Percentiles rank a stretch among this genome's conserved stretches.
Evolutionary conservation across 2,113 vertebrate genomes (phyloP).

Genomic region (Salvelinus namaycush): DNA sequence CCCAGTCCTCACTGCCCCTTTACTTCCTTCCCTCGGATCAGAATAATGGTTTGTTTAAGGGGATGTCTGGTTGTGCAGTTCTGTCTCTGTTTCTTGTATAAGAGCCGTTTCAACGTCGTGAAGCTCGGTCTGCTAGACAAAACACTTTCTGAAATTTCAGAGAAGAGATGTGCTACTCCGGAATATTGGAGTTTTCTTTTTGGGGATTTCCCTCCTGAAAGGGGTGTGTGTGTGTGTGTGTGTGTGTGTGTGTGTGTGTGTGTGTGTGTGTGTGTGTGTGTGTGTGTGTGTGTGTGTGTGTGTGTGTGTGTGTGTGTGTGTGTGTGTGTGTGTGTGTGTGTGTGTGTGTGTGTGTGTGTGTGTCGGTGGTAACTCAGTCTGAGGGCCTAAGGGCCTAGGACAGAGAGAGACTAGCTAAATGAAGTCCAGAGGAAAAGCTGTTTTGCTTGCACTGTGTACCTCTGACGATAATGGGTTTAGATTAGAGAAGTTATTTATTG

Average conservation of each 20-base stretch:
- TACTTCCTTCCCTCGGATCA: background rate
- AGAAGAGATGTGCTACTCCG: background rate
- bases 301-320: too few species aligned
- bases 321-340: too few species aligned
- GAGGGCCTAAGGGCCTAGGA: background rate
- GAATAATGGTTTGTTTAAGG: background rate
- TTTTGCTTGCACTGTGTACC: background rate
- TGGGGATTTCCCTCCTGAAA: slow-evolving; percentile 7
- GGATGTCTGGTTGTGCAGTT: background rate
- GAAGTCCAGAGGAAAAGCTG: background rate
- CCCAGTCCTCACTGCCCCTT: too few species aligned
- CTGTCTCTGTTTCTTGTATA: background rate
- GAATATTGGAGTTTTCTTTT: slow-evolving; percentile 9
- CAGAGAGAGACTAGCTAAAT: background rate
- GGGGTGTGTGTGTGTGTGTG: too few species aligned
- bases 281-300: too few species aligned
- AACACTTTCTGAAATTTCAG: background rate
- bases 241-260: too few species aligned
- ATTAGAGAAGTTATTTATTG: background rate
- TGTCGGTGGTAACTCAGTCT: too few species aligned
- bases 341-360: too few species aligned
- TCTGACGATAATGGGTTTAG: background rate
- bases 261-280: too few species aligned
- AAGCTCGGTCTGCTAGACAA: too few species aligned
- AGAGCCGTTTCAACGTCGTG: background rate